phyloP scores from a whole-genome alignment of 2,797 vertebrate genomes.

The Lutjanus argentimaculatus region DNA sequence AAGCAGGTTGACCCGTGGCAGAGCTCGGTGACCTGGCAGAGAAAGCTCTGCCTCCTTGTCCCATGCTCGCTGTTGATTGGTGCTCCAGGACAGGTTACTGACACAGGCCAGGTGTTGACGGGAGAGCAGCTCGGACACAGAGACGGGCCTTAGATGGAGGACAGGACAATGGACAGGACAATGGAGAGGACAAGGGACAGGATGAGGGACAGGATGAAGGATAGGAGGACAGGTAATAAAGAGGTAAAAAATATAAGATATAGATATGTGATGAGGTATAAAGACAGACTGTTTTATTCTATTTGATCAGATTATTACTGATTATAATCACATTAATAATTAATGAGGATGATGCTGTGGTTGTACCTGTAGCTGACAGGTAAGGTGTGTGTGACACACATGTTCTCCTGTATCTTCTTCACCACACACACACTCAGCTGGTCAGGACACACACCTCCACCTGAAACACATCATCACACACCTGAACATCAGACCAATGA shows the following conservation, averaged over 20 bases:
- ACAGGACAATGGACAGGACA: no score
- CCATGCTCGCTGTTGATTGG: constrained; percentile 87
- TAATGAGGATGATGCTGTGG: neutral
- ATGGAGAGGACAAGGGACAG: no score
- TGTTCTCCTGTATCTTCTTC: constrained; percentile 70
- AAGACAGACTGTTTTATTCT: no score
- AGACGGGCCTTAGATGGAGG: constrained; percentile 82
- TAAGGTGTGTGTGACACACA: constrained; percentile 34
- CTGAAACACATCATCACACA: constrained; percentile 32
- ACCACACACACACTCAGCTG: constrained; percentile 61
- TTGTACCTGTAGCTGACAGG: constrained; percentile 76
- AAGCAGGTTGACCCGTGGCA: constrained; percentile 88
- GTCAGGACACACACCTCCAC: neutral
- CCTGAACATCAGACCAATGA: neutral
- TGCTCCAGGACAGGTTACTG: constrained; percentile 91
- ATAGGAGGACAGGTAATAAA: no score
- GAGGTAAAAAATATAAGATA: no score
- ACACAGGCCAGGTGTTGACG: constrained; percentile 88
- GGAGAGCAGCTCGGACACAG: constrained; percentile 86
- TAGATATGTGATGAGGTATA: no score
- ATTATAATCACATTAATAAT: neutral
- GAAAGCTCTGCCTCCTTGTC: constrained; percentile 74
- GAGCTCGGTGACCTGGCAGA: constrained; percentile 55
- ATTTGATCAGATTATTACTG: neutral
- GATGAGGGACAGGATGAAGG: no score